Conservation (phyloP, 2,888 invertebrate genomes). For the Erynnis tages region DNA sequence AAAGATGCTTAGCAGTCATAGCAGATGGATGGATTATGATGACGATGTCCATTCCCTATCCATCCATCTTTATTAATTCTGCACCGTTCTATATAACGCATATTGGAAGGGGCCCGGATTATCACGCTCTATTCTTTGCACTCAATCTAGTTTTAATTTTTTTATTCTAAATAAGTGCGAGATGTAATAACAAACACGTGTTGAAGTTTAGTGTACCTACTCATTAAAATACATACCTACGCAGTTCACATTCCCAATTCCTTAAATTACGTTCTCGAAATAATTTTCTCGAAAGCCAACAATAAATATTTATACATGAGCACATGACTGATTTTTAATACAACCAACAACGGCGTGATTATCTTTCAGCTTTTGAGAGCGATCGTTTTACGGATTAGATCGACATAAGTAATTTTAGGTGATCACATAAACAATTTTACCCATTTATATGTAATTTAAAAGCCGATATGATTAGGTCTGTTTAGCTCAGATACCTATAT, state of each 20-base stretch:
- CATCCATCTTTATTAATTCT: slow-evolving; percentile 7
- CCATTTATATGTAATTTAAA: slow-evolving; percentile 1
- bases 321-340: slow-evolving; percentile 11
- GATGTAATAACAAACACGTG: no score
- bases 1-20: no score
- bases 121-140: no score
- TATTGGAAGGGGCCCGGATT: background rate
- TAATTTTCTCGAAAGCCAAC: no score
- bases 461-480: background rate
- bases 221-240: no score
- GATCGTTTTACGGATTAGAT: background rate
- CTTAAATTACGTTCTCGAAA: background rate
- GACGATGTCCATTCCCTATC: background rate
- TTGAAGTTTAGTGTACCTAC: no score
- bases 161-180: no score
- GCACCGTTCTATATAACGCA: background rate
- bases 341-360: background rate
- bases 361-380: background rate
- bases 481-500: background rate
- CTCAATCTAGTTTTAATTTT: no score
- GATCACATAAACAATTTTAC: background rate
- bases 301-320: background rate
- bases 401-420: background rate
- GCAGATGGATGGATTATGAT: background rate
- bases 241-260: no score